Conservation (phyloP, 2,113 vertebrate genomes). For the Anarrhichthys ocellatus region DNA sequence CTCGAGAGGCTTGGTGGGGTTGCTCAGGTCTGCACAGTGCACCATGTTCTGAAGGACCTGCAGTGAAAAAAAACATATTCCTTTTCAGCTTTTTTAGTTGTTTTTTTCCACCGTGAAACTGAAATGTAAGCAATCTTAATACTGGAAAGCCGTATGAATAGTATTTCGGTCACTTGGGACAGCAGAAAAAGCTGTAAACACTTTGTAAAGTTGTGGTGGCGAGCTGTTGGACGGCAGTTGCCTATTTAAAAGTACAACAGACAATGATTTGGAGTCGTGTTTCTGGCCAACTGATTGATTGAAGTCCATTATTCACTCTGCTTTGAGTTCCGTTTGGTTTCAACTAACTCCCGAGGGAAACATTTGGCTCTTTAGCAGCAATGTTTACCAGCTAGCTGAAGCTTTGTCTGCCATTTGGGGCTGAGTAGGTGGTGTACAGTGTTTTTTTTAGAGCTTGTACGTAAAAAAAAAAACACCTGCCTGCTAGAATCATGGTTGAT, state of each 20-base stretch:
- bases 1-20: conserved; percentile 92
- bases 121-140: not conserved
- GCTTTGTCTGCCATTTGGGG: not conserved
- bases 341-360: not conserved
- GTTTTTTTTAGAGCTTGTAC: not conserved
- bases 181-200: not conserved
- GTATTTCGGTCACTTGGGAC: not conserved
- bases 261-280: not conserved
- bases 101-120: not conserved
- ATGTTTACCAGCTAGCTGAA: not conserved
- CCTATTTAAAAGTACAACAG: not conserved
- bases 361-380: not conserved
- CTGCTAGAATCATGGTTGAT: not conserved
- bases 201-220: not conserved
- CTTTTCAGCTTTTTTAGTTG: not conserved
- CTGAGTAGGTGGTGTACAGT: not conserved
- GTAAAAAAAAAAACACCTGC: not conserved
- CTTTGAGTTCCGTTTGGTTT: not conserved
- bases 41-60: conserved; percentile 95
- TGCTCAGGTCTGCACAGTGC: conserved; percentile 94
- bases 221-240: not conserved
- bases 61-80: not conserved
- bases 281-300: not conserved
- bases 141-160: not conserved
- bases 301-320: not conserved